Evolutionary conservation across 2,113 vertebrate genomes (phyloP).

Genomic region (Sisor rabdophorus): DNA sequence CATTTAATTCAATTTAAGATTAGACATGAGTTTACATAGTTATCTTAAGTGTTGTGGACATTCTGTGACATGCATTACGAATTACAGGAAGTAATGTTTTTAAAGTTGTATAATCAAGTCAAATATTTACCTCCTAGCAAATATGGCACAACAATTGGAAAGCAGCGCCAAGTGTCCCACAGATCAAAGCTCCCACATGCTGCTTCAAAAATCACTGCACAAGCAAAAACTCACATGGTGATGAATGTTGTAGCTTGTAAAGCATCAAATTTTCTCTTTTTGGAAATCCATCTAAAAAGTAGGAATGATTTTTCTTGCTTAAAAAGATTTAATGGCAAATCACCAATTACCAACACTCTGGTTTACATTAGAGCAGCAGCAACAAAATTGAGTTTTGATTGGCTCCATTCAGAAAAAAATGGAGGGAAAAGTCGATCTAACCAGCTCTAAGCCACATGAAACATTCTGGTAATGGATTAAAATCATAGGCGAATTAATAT

Average conservation of each 20-base stretch:
- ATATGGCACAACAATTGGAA: conserved; percentile 55
- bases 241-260: conserved; percentile 49
- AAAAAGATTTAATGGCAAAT: conserved; percentile 42
- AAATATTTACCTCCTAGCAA: conserved; percentile 56
- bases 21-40: conserved; percentile 13
- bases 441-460: conserved; percentile 70
- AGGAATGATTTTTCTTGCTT: conserved; percentile 49
- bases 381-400: conserved; percentile 59
- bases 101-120: conserved; percentile 45
- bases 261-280: conserved; percentile 40
- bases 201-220: conserved; percentile 42
- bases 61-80: conserved; percentile 28
- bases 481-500: conserved; percentile 61
- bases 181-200: conserved; percentile 65
- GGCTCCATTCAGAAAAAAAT: conserved; percentile 54
- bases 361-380: conserved; percentile 72
- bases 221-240: conserved; percentile 31
- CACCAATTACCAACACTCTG: conserved; percentile 64
- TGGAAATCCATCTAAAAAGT: conserved; percentile 33
- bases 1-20: conserved; percentile 18
- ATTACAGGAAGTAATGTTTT: conserved; percentile 34
- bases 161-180: conserved; percentile 51
- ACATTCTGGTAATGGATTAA: conserved; percentile 59
- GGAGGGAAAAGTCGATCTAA: conserved; percentile 45
- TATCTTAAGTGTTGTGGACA: neutral